Conservation (phyloP, 2,113 vertebrate species). For the Aegotheles bennettii region DNA sequence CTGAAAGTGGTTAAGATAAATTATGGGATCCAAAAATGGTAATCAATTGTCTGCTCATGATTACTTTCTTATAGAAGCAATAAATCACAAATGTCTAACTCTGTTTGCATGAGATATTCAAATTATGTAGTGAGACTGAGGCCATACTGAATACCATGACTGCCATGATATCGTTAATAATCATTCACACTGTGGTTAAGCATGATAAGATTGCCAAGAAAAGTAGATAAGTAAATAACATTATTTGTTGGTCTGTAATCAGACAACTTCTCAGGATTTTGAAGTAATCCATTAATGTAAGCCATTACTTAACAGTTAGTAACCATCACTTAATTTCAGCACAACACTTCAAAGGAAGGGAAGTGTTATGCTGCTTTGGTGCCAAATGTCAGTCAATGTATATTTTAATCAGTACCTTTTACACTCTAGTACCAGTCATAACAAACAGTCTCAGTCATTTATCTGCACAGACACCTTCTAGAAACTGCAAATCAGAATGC, state of each 20-base stretch:
- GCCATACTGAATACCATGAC: neutral
- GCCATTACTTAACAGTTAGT: neutral
- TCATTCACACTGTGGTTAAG: neutral
- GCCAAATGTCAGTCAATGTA: neutral
- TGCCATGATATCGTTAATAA: neutral
- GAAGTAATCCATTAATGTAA: conserved; percentile 45
- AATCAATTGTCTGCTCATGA: conserved; percentile 63
- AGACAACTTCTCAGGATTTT: conserved; percentile 27
- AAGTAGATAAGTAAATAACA: conserved; percentile 18
- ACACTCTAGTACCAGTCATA: neutral
- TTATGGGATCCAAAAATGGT: neutral
- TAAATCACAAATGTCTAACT: conserved; percentile 42
- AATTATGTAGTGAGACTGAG: neutral
- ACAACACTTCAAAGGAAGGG: neutral
- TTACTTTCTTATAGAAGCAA: conserved; percentile 60
- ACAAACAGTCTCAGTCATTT: neutral
- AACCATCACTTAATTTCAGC: conserved; percentile 14
- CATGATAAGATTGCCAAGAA: neutral
- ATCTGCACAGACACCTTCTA: neutral
- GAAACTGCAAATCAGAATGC: neutral
- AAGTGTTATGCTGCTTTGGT: neutral
- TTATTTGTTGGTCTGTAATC: conserved; percentile 10
- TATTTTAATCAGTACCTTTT: conserved; percentile 7
- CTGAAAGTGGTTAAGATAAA: neutral
- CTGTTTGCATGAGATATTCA: conserved; percentile 31